Evolutionary conservation across 1,140 invertebrate genomes (phyloP).

Genomic region (Drosophila jambulina): DNA sequence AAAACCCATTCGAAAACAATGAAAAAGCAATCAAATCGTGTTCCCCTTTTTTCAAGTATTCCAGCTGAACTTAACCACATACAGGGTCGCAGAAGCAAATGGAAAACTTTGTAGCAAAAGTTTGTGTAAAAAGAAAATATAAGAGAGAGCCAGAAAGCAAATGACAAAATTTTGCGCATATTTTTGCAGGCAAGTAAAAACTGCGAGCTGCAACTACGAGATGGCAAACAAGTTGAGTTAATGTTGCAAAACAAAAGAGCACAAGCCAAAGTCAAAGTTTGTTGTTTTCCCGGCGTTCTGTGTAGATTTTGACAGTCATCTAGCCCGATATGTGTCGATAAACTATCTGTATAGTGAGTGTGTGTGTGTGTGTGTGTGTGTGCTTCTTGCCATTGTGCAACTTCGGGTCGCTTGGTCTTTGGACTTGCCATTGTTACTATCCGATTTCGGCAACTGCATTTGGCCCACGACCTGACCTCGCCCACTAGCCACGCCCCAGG

Average conservation of each 20-base stretch:
- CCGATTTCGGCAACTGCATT: constrained; percentile 67
- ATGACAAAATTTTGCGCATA: constrained; percentile 66
- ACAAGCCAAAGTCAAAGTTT: constrained; percentile 44
- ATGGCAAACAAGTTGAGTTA: constrained; percentile 54
- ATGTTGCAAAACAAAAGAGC: constrained; percentile 37
- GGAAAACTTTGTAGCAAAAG: constrained; percentile 62
- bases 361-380: neutral
- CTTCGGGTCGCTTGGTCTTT: constrained; percentile 36
- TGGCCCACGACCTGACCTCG: constrained; percentile 60
- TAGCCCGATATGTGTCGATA: constrained; percentile 59
- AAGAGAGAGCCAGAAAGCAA: constrained; percentile 22
- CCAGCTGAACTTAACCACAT: constrained; percentile 45
- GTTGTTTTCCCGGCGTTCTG: constrained; percentile 45
- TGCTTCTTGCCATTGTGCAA: constrained; percentile 1
- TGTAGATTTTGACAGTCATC: constrained; percentile 54
- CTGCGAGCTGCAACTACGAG: constrained; percentile 27
- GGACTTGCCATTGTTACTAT: constrained; percentile 49
- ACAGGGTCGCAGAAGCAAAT: constrained; percentile 36
- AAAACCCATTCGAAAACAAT: constrained; percentile 78
- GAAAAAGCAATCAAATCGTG: constrained; percentile 78
- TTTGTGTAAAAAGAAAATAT: constrained; percentile 38
- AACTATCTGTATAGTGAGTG: constrained; percentile 33
- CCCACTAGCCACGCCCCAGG: neutral
- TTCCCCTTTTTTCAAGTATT: constrained; percentile 17
- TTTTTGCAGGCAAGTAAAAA: constrained; percentile 48